Conservation (phyloP, 37 sponge, comb jelly and placozoan species). For the Agelas oroides region DNA sequence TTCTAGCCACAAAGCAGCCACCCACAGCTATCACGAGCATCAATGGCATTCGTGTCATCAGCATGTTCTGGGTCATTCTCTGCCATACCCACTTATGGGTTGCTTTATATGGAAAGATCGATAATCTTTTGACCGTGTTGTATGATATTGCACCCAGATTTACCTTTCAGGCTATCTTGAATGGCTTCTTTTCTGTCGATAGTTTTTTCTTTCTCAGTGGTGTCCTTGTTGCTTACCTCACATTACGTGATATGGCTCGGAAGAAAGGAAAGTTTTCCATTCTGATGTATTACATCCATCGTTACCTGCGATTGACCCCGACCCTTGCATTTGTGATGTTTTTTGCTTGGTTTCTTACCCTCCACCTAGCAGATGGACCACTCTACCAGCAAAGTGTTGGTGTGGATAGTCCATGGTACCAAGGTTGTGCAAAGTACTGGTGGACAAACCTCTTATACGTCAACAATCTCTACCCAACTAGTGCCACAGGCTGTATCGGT, state of each 20-base stretch:
- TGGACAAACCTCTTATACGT: conserved; percentile 92
- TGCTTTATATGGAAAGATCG: background rate
- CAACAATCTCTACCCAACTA: conserved; percentile 87
- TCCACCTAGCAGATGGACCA: conserved; percentile 35
- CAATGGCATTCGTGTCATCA: conserved; percentile 85
- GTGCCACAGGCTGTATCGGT: conserved; percentile 73
- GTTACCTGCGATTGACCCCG: conserved; percentile 81
- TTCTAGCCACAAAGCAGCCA: conserved; percentile 72
- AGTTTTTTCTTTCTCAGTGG: conserved; percentile 89
- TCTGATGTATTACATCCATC: conserved; percentile 77
- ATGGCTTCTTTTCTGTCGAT: conserved; percentile 81
- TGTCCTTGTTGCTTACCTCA: conserved; percentile 73
- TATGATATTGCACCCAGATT: conserved; percentile 16
- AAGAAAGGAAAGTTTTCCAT: conserved; percentile 67
- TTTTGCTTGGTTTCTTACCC: conserved; percentile 56
- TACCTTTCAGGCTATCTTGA: conserved; percentile 59
- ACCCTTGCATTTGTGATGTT: conserved; percentile 75
- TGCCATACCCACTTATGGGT: conserved; percentile 62
- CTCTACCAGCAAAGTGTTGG: background rate
- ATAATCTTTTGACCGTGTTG: conserved; percentile 10
- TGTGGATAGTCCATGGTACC: background rate
- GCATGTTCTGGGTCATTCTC: conserved; percentile 90
- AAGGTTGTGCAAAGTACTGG: conserved; percentile 84
- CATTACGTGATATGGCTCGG: conserved; percentile 65
- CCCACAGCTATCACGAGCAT: conserved; percentile 72